These are phyloP conservation scores for Lordiphosa stackelbergi DNA, from an alignment of 1,140 invertebrate species.

Conservation along the genomic window DNA sequence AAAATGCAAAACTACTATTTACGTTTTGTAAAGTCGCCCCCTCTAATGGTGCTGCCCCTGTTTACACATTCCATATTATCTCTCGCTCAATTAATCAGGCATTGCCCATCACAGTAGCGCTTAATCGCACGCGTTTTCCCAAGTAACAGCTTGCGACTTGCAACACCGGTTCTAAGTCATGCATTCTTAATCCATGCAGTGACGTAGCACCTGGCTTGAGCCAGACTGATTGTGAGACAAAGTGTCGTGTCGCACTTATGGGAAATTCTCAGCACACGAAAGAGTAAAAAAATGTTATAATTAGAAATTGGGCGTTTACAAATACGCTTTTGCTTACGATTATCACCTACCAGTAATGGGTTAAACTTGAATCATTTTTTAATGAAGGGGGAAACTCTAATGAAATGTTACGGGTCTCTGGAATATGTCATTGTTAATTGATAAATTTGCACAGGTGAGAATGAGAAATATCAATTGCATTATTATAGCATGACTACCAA, in stretches of 20 bases:
- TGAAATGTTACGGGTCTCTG: too few species aligned
- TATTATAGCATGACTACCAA: too few species aligned
- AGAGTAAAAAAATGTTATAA: too few species aligned
- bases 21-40: background rate
- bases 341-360: too few species aligned
- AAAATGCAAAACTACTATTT: background rate
- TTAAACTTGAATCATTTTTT: too few species aligned
- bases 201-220: constrained; percentile 28
- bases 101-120: constrained; percentile 21
- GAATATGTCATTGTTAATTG: too few species aligned
- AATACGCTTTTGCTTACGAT: too few species aligned
- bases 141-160: constrained; percentile 7
- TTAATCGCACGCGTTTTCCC: constrained; percentile 30
- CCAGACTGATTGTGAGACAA: constrained; percentile 2
- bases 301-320: too few species aligned
- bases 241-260: constrained; percentile 12
- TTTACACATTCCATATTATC: background rate
- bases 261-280: constrained; percentile 26
- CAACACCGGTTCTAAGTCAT: constrained; percentile 32
- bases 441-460: too few species aligned
- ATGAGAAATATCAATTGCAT: too few species aligned
- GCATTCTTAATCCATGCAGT: constrained; percentile 10
- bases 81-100: constrained; percentile 16
- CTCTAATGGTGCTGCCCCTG: background rate
- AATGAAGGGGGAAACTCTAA: too few species aligned